Percentiles rank a stretch among this genome's conserved stretches.
These are phyloP conservation scores for Galeopsomyia nigrocyanea DNA, from an alignment of 2,888 invertebrate species.

Conservation along the genomic window DNA sequence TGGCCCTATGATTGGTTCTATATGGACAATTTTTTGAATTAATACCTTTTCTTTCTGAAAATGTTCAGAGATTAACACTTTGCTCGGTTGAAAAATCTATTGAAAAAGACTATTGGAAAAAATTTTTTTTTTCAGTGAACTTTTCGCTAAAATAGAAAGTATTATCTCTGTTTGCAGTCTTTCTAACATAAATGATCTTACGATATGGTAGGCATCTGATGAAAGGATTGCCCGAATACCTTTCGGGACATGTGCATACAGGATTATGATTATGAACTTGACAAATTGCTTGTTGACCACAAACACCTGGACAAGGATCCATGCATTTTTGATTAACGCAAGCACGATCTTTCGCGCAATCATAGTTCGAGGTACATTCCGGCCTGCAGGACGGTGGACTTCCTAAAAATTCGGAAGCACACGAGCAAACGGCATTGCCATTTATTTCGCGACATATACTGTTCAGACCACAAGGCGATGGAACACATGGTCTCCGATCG, in stretches of 20 bases:
- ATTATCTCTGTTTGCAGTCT: background rate
- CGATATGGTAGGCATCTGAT: conserved; percentile 56
- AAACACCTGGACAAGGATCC: conserved; percentile 87
- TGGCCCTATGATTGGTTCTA: conserved; percentile 19
- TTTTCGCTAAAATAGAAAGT: conserved; percentile 54
- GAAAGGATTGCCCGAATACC: conserved; percentile 80
- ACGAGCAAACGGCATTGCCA: conserved; percentile 76
- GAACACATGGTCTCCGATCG: conserved; percentile 70
- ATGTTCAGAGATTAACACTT: background rate
- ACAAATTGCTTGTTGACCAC: conserved; percentile 85
- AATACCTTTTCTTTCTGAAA: conserved; percentile 26
- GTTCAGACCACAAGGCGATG: conserved; percentile 72
- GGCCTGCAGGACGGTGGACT: conserved; percentile 82
- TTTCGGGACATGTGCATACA: conserved; percentile 82
- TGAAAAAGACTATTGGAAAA: too few relatives aligned
- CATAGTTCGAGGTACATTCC: conserved; percentile 74
- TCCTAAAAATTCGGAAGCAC: conserved; percentile 76
- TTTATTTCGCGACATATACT: conserved; percentile 79
- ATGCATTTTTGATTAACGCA: conserved; percentile 86
- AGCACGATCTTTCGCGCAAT: conserved; percentile 72
- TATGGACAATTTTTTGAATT: background rate
- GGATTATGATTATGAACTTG: conserved; percentile 85
- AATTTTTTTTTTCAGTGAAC: too few relatives aligned
- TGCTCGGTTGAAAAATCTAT: too few relatives aligned
- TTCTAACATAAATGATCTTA: conserved; percentile 50